Evolutionary conservation across 2,888 invertebrate genomes (phyloP), one percentile per base, ranked within the genome.

Genomic region (Epinotia nisella): DNA sequence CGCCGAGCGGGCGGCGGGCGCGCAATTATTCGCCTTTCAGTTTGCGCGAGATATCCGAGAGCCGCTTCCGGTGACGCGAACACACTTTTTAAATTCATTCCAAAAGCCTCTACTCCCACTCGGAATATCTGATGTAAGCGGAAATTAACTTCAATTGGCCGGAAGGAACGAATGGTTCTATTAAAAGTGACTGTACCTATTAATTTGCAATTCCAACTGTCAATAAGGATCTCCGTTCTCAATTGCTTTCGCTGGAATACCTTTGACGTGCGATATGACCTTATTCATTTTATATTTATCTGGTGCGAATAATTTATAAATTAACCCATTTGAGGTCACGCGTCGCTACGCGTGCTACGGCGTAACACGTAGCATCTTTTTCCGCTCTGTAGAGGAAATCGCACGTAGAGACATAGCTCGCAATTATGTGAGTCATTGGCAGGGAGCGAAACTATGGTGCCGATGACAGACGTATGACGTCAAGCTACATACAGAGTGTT

Each of bases 81-180:
- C 79, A 76, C 78, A 82, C 67, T 80, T 90, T 90, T 88, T 87
- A 87, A 87, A 87, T 85, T 80, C 76, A 81, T 78, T 84, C 80
- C 78, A 81, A 84, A 83, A 79, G 75, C 75, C 76, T 82, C 83
- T 83, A 84, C 79, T 76, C 74, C 67, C 49, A 49, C 24, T 72
- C 65, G 65, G 69, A 79, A 75, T 76, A 80, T 80, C 79, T 78
- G 79, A 77, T 79, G 80, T 75, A 76, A 78, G 74, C 84, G 85
- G 85, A 84, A 85, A 76, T 78, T 77, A 78, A 78, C 77, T 78
- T 75, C 81, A 83, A 82, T 79, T 81, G 83, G 78, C 87, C 90
- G 91, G 92, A 92, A 91, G 82, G 90, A 92, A 91, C 90, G 82
- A 83, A 87, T 85, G 79, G 68, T 83, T 82, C 81, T 82, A 81